Base-by-base conservation (phyloP, 2,888 invertebrate species). In the Torymus auratus region DNA sequence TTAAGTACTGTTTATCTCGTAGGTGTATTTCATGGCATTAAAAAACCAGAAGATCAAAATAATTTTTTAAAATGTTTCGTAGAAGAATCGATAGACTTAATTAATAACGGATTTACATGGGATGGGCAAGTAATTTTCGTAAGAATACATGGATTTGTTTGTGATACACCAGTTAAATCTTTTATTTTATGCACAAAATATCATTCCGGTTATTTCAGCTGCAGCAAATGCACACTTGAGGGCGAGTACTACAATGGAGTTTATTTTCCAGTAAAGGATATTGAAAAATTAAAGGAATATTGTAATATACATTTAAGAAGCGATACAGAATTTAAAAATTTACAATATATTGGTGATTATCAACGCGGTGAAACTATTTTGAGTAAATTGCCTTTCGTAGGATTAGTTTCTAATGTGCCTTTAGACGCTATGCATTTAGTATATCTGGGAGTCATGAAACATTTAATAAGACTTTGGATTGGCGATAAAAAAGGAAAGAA, bases 351-450 rank as follows among this genome's bases (percentile, higher is more conserved):
- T 41, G 65, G 65, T 23, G 64, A 56, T 58, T 64, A 55, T 67
- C 73, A 73, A 52, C 15, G n/a, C 2, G 65, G 50, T 23, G 20
- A 17, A 15, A 71, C 61, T 64, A 75, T 78, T 80, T 72, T 52
- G 20, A 70, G 10, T 41, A 53, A 58, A 80, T 84, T 67, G 72
- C 83, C 60, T n/a, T 41, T 61, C 28, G 15, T 80, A 58, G 65
- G 55, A 50, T 64, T 80, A 41, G 71, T 56, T 81, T 75, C 74
- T 60, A 75, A 72, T 55, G 75, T 82, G 77, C 80, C 75, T 78
- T n/a, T 56, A 53, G 55, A 83, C 79, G 52, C 20, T 56, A 67
- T 79, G 68, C 62, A 50, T 58, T 72, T 41, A 62, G 58, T 53
- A 60, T 64, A 61, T 65, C 41, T 71, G 56, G 83, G 52, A 62